Evolutionary conservation across 2,888 invertebrate genomes (phyloP).

Genomic region (Chrysolina haemoptera): DNA sequence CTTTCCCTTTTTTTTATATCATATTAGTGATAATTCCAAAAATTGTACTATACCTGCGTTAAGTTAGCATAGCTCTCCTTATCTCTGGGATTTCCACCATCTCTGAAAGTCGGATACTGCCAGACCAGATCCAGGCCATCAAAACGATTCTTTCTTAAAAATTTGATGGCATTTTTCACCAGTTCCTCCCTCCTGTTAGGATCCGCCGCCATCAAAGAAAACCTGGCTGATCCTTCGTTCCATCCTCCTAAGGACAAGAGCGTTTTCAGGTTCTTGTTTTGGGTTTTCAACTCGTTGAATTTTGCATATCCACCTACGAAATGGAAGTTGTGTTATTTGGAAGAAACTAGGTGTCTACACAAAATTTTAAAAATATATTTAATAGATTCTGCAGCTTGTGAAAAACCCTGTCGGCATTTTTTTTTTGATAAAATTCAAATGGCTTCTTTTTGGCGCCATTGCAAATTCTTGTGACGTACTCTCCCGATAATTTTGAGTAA

Average conservation of each 20-base stretch:
- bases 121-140: slow-evolving; percentile 95
- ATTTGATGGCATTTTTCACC: slow-evolving; percentile 87
- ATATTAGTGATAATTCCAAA: no score
- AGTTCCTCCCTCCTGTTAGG: slow-evolving; percentile 84
- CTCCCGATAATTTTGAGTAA: no score
- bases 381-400: no score
- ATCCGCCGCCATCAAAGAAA: slow-evolving; percentile 91
- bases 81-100: slow-evolving; percentile 86
- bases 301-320: slow-evolving; percentile 92
- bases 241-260: slow-evolving; percentile 93
- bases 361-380: no score
- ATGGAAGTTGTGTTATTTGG: no score
- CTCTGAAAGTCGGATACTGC: slow-evolving; percentile 89
- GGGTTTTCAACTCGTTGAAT: slow-evolving; percentile 93
- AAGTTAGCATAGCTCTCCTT: slow-evolving; percentile 90
- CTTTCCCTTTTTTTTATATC: no score
- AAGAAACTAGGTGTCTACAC: no score
- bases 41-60: slow-evolving; percentile 75
- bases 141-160: slow-evolving; percentile 91
- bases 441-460: no score
- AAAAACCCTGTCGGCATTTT: no score
- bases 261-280: slow-evolving; percentile 92
- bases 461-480: no score
- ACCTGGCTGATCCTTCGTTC: slow-evolving; percentile 92
- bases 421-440: no score